These are phyloP conservation scores for Caligus rogercresseyi DNA, from an alignment of 1,140 invertebrate genomes.

Conservation along the genomic window DNA sequence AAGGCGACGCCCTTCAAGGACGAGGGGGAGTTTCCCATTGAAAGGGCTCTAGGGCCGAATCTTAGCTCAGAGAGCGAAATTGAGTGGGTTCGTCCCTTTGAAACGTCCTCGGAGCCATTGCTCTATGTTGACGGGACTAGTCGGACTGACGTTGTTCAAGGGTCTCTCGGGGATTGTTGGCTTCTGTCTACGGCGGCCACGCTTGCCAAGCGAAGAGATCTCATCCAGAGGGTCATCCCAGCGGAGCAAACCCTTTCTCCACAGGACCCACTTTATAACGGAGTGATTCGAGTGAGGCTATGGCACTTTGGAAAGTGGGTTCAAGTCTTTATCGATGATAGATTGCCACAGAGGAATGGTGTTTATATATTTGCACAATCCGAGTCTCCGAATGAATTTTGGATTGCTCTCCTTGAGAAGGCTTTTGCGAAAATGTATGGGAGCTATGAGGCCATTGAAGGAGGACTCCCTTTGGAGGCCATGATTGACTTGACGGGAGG, in stretches of 20 bases:
- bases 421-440: conserved; percentile 32
- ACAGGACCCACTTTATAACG: conserved; percentile 27
- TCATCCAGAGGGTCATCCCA: conserved; percentile 30
- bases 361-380: conserved; percentile 30
- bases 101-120: conserved; percentile 35
- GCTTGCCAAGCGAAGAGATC: conserved; percentile 30
- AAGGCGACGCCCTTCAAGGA: background rate
- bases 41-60: background rate
- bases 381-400: conserved; percentile 32
- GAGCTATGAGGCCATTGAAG: conserved; percentile 24
- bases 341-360: conserved; percentile 31
- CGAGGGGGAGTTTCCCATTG: background rate
- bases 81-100: conserved; percentile 27
- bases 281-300: conserved; percentile 31
- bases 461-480: conserved; percentile 38
- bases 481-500: conserved; percentile 43
- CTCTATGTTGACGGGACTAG: conserved; percentile 37
- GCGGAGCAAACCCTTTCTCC: conserved; percentile 24
- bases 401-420: conserved; percentile 36
- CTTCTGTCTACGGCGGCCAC: conserved; percentile 34
- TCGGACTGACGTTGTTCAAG: conserved; percentile 41
- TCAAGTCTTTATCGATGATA: conserved; percentile 33
- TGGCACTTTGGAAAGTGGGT: conserved; percentile 35
- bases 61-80: background rate
- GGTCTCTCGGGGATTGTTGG: conserved; percentile 38